Percentiles rank a stretch among this genome's conserved stretches.
These are phyloP conservation scores for Engystomops pustulosus DNA, from an alignment of 2,113 vertebrate species.

Conservation along the genomic window DNA sequence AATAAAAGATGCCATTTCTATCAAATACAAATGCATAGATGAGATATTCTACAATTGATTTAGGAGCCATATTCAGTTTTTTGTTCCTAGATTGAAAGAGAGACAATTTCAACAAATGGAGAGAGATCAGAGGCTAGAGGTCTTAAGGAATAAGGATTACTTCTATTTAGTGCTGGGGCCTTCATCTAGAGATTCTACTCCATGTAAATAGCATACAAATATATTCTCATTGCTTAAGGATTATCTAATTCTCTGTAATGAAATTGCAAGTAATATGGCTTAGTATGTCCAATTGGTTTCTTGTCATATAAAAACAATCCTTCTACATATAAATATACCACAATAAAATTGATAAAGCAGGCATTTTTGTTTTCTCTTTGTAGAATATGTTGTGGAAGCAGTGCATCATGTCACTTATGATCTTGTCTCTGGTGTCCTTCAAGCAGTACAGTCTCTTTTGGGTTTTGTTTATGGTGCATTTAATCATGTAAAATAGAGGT, in stretches of 20 bases:
- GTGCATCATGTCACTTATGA: not conserved
- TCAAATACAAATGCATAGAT: not conserved
- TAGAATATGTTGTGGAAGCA: not conserved
- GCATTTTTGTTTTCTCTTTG: not conserved
- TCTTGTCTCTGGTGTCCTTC: not conserved
- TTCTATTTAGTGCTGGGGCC: constrained; percentile 23
- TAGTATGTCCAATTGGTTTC: not conserved
- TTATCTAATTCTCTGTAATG: not conserved
- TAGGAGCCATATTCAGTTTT: not conserved
- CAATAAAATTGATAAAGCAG: not conserved
- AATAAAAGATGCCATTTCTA: not conserved
- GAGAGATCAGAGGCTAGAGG: not conserved
- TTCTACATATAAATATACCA: no score
- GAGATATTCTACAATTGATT: not conserved
- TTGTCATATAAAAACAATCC: no score
- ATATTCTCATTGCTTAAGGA: not conserved
- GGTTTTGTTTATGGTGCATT: not conserved
- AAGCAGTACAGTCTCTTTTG: not conserved
- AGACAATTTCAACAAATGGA: constrained; percentile 46
- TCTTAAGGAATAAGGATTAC: constrained; percentile 27
- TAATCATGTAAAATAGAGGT: not conserved
- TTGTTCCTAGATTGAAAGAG: constrained; percentile 16
- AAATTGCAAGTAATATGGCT: not conserved
- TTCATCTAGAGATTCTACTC: not conserved
- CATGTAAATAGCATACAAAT: not conserved